A percentile compares a stretch with the other conserved stretches of the same genome.
Evolutionary conservation across 2,888 invertebrate species (phyloP).

Genomic region (Tetramorium bicarinatum): DNA sequence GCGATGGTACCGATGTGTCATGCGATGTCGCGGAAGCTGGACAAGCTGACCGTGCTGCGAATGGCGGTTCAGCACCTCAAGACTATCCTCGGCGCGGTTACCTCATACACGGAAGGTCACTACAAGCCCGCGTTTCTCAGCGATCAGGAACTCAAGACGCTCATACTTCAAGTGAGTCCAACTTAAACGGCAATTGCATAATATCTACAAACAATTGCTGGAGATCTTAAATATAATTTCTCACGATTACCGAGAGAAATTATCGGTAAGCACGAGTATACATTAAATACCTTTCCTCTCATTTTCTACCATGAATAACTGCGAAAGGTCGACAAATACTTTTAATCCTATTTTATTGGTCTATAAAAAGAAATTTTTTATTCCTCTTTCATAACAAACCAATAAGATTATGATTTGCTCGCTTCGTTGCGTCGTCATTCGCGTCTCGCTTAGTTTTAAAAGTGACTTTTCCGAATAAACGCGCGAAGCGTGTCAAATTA

Average conservation of each 20-base stretch:
- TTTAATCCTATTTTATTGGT: background rate
- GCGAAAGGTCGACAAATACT: background rate
- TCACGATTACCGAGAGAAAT: background rate
- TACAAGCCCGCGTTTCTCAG: slow-evolving; percentile 94
- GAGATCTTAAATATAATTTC: background rate
- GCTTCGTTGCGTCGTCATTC: background rate
- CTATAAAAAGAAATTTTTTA: background rate
- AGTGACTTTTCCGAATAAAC: background rate
- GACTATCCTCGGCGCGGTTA: slow-evolving; percentile 91
- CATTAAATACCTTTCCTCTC: background rate
- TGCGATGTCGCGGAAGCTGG: slow-evolving; percentile 96
- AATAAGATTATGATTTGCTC: background rate
- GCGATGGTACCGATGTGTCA: slow-evolving; percentile 97
- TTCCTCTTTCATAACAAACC: background rate
- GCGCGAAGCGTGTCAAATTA: background rate
- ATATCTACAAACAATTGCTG: background rate
- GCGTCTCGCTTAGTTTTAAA: background rate
- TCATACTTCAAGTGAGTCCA: slow-evolving; percentile 91
- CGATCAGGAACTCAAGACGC: slow-evolving; percentile 94
- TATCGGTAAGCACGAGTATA: background rate
- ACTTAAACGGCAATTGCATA: background rate
- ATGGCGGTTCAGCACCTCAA: slow-evolving; percentile 98
- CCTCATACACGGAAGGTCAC: slow-evolving; percentile 92
- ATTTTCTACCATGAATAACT: background rate
- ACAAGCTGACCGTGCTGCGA: slow-evolving; percentile 95